phyloP scores from a whole-genome alignment of 2,888 invertebrate genomes.

The Calliphora vomitoria region DNA sequence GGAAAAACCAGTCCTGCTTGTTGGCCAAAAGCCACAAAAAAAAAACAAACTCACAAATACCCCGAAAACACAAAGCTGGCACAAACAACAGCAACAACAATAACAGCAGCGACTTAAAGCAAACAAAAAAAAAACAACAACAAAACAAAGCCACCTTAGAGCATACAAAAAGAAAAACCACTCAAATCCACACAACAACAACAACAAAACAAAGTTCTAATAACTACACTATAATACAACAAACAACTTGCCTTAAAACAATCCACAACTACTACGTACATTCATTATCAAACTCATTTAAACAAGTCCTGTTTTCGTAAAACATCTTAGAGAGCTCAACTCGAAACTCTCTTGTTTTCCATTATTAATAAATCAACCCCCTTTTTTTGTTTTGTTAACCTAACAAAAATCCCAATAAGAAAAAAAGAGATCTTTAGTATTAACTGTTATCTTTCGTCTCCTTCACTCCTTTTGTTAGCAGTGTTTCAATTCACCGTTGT shows the following conservation, averaged over 20 bases:
- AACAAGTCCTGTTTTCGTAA: constrained; percentile 64
- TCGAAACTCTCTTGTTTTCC: constrained; percentile 24
- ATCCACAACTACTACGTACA: neutral
- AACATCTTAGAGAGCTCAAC: constrained; percentile 18
- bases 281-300: constrained; percentile 44
- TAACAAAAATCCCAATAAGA: constrained; percentile 43
- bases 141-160: neutral
- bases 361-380: constrained; percentile 29
- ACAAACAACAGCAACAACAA: constrained; percentile 33
- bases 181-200: constrained; percentile 40
- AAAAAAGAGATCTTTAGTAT: constrained; percentile 17
- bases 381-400: neutral
- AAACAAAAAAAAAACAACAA: constrained; percentile 26
- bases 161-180: constrained; percentile 47
- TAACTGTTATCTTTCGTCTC: neutral
- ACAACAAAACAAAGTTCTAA: constrained; percentile 60
- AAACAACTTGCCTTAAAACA: constrained; percentile 14
- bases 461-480: neutral
- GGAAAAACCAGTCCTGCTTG: constrained; percentile 83
- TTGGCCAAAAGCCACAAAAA: constrained; percentile 77
- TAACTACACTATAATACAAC: too few relatives aligned
- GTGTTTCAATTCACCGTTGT: constrained; percentile 66
- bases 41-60: constrained; percentile 63
- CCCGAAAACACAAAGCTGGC: constrained; percentile 48
- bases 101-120: constrained; percentile 31